Evolutionary conservation across 2,888 invertebrate species (phyloP).

Genomic region (Salticus scenicus): DNA sequence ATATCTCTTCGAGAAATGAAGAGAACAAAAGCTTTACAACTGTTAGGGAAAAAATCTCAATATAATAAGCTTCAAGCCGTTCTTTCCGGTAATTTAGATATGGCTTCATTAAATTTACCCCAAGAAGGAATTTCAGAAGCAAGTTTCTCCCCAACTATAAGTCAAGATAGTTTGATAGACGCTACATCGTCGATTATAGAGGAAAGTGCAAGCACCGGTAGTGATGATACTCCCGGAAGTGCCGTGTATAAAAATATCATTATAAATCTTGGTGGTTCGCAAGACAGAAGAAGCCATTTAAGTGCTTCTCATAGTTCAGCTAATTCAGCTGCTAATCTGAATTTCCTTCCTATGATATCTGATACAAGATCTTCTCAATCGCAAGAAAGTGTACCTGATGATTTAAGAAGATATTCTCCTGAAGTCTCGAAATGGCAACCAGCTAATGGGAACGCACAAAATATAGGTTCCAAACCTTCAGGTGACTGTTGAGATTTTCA

Average conservation of each 20-base stretch:
- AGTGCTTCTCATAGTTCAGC: conserved; percentile 54
- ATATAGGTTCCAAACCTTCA: neutral
- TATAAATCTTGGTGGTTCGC: conserved; percentile 70
- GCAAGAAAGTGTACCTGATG: conserved; percentile 45
- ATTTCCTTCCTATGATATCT: conserved; percentile 28
- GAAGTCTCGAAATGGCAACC: conserved; percentile 49
- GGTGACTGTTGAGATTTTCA: neutral
- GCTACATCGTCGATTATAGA: conserved; percentile 71
- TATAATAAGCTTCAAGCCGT: conserved; percentile 57
- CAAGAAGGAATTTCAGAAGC: conserved; percentile 51
- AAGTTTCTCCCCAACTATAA: conserved; percentile 54
- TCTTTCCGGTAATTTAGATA: conserved; percentile 1
- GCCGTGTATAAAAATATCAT: conserved; percentile 72
- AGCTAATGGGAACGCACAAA: conserved; percentile 38
- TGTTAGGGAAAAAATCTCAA: conserved; percentile 53
- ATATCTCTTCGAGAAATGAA: conserved; percentile 58
- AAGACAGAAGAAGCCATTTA: conserved; percentile 32
- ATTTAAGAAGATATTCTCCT: conserved; percentile 21
- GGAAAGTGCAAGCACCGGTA: conserved; percentile 71
- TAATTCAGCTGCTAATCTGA: conserved; percentile 56
- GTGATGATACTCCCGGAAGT: conserved; percentile 70
- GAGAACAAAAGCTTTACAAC: conserved; percentile 46
- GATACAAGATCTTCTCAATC: conserved; percentile 45
- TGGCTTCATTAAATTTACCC: conserved; percentile 7
- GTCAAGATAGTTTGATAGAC: conserved; percentile 71